Conservation (phyloP, 1,140 invertebrate genomes). For the Calephelis nemesis region DNA sequence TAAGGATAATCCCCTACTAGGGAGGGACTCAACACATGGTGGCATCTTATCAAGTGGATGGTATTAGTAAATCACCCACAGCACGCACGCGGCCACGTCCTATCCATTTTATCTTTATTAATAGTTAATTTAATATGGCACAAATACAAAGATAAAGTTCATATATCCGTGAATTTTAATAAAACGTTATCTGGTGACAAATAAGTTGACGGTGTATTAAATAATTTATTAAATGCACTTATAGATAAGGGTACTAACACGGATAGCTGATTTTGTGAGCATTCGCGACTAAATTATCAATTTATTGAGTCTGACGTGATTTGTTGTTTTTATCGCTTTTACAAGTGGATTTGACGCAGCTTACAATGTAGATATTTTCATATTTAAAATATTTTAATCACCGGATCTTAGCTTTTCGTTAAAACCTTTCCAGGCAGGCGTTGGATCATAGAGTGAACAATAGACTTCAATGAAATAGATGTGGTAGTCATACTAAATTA, state of each 20-base stretch:
- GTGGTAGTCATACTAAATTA: too few species aligned
- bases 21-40: slow-evolving; percentile 39
- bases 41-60: slow-evolving; percentile 60
- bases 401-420: too few species aligned
- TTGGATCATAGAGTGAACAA: too few species aligned
- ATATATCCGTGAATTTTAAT: slow-evolving; percentile 67
- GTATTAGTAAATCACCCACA: slow-evolving; percentile 50
- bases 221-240: slow-evolving; percentile 56
- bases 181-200: slow-evolving; percentile 60
- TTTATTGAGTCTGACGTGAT: background rate
- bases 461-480: too few species aligned
- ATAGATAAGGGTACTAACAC: slow-evolving; percentile 38
- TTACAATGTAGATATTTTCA: too few species aligned
- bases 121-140: slow-evolving; percentile 45
- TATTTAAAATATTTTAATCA: too few species aligned
- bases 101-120: slow-evolving; percentile 59
- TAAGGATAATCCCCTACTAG: slow-evolving; percentile 61
- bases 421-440: too few species aligned
- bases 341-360: too few species aligned
- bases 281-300: background rate
- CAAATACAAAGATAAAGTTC: slow-evolving; percentile 39
- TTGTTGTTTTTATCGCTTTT: background rate
- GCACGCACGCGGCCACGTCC: slow-evolving; percentile 41
- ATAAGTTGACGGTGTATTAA: slow-evolving; percentile 44
- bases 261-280: background rate